A percentile compares a stretch with the other conserved stretches of the same genome.
These are phyloP conservation scores for Lymantria monacha DNA, from an alignment of 2,888 invertebrate species.

Conservation along the genomic window DNA sequence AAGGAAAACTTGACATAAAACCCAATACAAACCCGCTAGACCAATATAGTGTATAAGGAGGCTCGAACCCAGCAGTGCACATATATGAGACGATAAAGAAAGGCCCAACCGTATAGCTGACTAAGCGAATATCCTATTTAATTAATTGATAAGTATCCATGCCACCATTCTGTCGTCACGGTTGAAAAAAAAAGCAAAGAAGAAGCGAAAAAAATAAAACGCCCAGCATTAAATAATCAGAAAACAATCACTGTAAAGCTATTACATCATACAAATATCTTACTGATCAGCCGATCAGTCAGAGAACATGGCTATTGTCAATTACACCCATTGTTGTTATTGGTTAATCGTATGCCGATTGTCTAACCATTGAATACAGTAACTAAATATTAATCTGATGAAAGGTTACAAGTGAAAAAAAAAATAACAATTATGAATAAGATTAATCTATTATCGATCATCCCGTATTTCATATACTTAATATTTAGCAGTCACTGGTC, in stretches of 20 bases:
- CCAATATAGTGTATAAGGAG: too few species aligned
- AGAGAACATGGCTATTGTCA: conserved; percentile 4
- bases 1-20: too few species aligned
- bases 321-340: conserved; percentile 6
- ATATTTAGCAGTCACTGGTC: too few species aligned
- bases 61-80: too few species aligned
- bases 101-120: too few species aligned
- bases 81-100: too few species aligned
- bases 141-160: too few species aligned
- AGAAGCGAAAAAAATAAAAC: too few species aligned
- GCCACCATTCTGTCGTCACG: too few species aligned
- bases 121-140: too few species aligned
- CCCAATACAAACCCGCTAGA: too few species aligned
- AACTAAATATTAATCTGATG: background rate
- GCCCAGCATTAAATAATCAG: background rate
- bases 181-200: too few species aligned
- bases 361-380: background rate
- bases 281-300: background rate
- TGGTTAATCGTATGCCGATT: background rate
- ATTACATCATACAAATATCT: background rate
- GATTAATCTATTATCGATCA: background rate
- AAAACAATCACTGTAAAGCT: background rate
- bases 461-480: background rate
- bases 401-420: background rate
- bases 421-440: background rate